phyloP scores from a whole-genome alignment of 2,113 vertebrate species.

The Cheilinus undulatus region DNA sequence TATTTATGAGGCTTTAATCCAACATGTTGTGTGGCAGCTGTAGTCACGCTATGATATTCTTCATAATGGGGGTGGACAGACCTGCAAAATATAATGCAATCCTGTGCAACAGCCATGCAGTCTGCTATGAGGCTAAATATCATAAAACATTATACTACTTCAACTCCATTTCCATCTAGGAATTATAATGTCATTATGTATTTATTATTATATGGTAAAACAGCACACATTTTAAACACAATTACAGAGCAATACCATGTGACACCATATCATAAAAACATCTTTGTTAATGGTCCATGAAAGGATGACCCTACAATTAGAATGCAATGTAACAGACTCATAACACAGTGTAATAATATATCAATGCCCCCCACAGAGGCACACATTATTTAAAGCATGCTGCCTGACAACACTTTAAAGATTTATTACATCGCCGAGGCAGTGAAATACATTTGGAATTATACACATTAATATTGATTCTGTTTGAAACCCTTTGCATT shows the following conservation, averaged over 20 bases:
- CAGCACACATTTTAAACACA: no score
- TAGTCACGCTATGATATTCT: conserved; percentile 1
- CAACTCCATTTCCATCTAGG: not conserved
- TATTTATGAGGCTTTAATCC: not conserved
- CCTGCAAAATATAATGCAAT: conserved; percentile 35
- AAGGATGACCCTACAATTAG: not conserved
- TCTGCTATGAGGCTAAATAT: conserved; percentile 2
- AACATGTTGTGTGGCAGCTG: not conserved
- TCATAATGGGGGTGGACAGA: conserved; percentile 35
- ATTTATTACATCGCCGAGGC: no score
- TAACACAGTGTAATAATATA: not conserved
- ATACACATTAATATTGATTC: no score
- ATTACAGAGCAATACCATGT: no score
- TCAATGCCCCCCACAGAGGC: not conserved
- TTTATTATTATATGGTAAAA: no score
- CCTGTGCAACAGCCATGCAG: conserved; percentile 25
- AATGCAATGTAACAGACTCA: not conserved
- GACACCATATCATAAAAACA: no score
- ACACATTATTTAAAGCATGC: not conserved
- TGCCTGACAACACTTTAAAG: no score
- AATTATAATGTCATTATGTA: no score
- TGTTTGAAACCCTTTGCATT: no score
- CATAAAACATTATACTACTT: conserved; percentile 20
- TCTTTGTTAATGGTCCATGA: no score
- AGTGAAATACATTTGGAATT: not conserved